Percentiles rank a stretch among this genome's conserved stretches.
Conservation (phyloP, 1,140 invertebrate species). For the Asobara japonica region DNA sequence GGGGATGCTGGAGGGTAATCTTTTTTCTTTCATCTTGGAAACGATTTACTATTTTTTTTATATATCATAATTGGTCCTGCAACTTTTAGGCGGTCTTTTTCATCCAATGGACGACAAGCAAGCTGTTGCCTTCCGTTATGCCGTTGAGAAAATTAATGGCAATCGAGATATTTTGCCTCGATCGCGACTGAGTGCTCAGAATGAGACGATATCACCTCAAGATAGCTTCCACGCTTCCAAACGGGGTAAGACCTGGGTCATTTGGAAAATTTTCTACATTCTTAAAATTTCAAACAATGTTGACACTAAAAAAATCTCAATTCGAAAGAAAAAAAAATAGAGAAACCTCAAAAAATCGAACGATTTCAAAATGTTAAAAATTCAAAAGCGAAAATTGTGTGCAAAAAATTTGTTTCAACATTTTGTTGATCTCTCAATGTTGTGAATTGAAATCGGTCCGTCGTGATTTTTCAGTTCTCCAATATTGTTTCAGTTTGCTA, state of each 20-base stretch:
- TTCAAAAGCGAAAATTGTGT: too few species aligned
- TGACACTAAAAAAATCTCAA: too few species aligned
- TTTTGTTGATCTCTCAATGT: too few species aligned
- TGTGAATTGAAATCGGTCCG: too few species aligned
- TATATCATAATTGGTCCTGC: neutral
- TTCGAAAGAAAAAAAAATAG: too few species aligned
- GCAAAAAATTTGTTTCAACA: too few species aligned
- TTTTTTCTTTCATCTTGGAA: neutral
- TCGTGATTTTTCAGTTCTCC: too few species aligned
- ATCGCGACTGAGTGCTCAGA: slow-evolving; percentile 83
- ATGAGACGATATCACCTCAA: slow-evolving; percentile 86
- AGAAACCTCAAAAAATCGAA: too few species aligned
- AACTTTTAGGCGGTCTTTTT: slow-evolving; percentile 83
- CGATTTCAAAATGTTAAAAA: too few species aligned
- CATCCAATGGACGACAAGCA: slow-evolving; percentile 85
- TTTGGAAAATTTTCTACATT: neutral
- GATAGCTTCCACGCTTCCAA: slow-evolving; percentile 93
- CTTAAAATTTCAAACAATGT: too few species aligned
- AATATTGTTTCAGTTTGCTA: slow-evolving; percentile 83
- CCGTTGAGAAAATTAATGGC: slow-evolving; percentile 88
- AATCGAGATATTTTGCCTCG: slow-evolving; percentile 83
- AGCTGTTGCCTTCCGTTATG: slow-evolving; percentile 89
- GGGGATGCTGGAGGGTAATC: neutral
- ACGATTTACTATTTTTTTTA: neutral
- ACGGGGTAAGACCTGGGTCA: slow-evolving; percentile 72